Percentiles rank a stretch among this genome's conserved stretches.
phyloP scores from a whole-genome alignment of 2,113 vertebrate species.

The Chaenogobius annularis region DNA sequence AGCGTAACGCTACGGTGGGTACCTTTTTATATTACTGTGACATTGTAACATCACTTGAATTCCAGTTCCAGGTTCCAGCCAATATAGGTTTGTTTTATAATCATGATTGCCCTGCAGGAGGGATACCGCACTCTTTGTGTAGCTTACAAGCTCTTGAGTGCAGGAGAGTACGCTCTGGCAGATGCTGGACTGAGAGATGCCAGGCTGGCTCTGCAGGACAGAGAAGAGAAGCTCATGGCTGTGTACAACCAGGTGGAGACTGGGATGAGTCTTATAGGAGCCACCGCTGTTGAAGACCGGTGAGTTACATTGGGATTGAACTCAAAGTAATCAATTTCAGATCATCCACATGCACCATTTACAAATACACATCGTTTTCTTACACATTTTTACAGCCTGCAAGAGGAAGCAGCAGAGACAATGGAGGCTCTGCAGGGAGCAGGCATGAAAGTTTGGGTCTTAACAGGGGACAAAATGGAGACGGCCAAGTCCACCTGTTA shows the following conservation, averaged over 20 bases:
- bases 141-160: conserved; percentile 86
- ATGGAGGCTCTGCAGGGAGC: conserved; percentile 92
- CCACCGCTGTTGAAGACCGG: conserved; percentile 97
- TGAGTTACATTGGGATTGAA: conserved; percentile 56
- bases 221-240: conserved; percentile 89
- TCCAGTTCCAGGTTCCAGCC: background rate
- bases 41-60: background rate
- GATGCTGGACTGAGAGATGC: conserved; percentile 83
- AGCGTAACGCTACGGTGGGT: conserved; percentile 89
- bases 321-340: background rate
- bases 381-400: conserved; percentile 78
- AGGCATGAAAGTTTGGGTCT: conserved; percentile 96
- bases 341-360: background rate
- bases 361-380: too few species aligned
- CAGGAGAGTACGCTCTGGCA: conserved; percentile 82
- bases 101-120: conserved; percentile 73
- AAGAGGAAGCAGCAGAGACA: conserved; percentile 92
- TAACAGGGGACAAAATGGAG: conserved; percentile 98
- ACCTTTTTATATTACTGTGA: background rate
- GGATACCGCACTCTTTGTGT: conserved; percentile 95
- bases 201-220: conserved; percentile 89
- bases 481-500: conserved; percentile 97
- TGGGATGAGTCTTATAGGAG: conserved; percentile 92
- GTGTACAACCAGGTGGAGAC: conserved; percentile 91
- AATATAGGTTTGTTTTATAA: background rate